Base-by-base conservation (phyloP, 2,797 vertebrate genomes). In the Danio jaintianensis region DNA sequence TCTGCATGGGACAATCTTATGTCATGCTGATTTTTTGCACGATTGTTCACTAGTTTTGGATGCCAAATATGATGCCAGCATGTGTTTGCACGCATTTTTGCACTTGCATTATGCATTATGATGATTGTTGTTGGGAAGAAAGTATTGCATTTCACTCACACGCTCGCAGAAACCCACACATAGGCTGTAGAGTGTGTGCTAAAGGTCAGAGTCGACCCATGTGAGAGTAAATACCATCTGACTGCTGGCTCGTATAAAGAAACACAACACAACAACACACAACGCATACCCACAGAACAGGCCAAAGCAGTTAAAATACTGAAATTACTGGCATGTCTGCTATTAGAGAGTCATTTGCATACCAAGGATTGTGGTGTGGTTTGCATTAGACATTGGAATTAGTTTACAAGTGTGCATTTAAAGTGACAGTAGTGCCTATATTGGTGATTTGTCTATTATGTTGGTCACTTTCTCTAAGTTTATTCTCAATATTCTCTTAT, bases 161-260 rank as follows among this genome's bases (percentile, higher is more conserved):
- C 29, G 22, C 38, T 13, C 36, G 20, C 18, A 64, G 22, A 16
- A 50, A 66, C 47, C 64, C 50, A 48, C 69, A 80, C 6, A 61
- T 5, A 38, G 61, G 9, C 47, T 75, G 58, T 5, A 10, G n/a
- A 68, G 7, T 68, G 53, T 40, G 53, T 59, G 75, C 6, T 2
- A 75, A 81, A 85, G 81, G 81, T 85, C 81, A 83, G 56, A 80
- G 18, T 2, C 20, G 10, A 8, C 75, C 78, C 78, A 80, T 75
- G 43, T 48, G n/a, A 58, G 45, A 73, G 78, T 76, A 78, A 62
- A 84, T 72, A 63, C 8, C 63, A 69, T 40, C 45, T 56, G 43
- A 77, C 43, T 22, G 20, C 38, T 55, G 42, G 61, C 11, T 61
- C 38, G 62, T 52, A 50, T n/a, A 62, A 61, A 64, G 20, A 79